Percentiles rank a stretch among this genome's conserved stretches.
These are phyloP conservation scores for Tamias sibiricus DNA, from an alignment of 2,113 vertebrate species.

Conservation along the genomic window DNA sequence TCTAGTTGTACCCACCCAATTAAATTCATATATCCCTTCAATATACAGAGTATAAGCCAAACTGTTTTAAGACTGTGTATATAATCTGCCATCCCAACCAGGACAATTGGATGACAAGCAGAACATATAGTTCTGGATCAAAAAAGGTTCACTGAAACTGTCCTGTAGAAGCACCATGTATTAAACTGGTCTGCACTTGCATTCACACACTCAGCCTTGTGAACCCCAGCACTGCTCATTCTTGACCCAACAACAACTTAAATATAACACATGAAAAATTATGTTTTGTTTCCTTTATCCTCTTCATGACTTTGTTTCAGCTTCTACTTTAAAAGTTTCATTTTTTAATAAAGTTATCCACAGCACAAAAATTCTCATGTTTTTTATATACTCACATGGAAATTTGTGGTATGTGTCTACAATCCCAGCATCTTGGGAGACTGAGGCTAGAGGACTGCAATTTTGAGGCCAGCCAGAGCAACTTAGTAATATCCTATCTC, in stretches of 20 bases:
- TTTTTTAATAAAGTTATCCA: not conserved
- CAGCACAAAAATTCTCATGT: not conserved
- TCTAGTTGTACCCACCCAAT: not conserved
- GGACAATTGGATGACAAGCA: not conserved
- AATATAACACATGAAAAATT: not conserved
- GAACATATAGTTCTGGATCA: rapidly evolving
- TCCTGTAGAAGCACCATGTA: rapidly evolving
- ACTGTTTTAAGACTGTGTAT: rapidly evolving
- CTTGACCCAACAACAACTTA: not conserved
- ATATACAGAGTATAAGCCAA: rapidly evolving
- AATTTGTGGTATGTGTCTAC: not conserved
- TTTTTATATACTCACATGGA: not conserved
- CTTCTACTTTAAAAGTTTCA: not conserved
- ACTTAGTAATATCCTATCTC: no score
- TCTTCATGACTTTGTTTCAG: not conserved
- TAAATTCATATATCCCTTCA: no score
- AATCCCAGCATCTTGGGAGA: no score
- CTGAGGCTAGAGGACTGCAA: no score
- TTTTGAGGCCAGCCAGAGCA: no score
- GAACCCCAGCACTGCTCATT: not conserved
- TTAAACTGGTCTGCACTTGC: rapidly evolving
- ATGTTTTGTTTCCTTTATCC: not conserved
- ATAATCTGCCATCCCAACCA: not conserved
- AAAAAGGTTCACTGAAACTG: not conserved
- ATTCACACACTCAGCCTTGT: no score